Evolutionary conservation across 2,113 vertebrate species (phyloP).

Genomic region (Helogale parvula): DNA sequence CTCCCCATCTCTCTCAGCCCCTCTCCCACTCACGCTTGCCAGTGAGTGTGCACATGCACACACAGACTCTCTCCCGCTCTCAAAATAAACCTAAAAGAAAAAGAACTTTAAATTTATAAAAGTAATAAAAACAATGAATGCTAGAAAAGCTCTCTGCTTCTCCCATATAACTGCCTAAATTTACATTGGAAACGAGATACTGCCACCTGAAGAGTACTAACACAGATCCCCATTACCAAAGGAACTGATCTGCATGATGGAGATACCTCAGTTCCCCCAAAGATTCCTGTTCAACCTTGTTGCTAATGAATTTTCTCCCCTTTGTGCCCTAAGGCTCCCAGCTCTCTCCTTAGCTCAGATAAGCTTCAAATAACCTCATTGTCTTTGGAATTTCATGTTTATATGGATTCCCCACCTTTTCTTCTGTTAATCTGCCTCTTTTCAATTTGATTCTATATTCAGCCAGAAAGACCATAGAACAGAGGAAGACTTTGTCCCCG

Average conservation of each 20-base stretch:
- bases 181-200: background rate
- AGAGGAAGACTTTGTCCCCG: background rate
- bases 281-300: background rate
- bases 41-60: no score
- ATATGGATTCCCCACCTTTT: background rate
- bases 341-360: background rate
- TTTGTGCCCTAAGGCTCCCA: background rate
- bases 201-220: background rate
- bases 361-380: background rate
- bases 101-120: no score
- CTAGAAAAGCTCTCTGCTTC: background rate
- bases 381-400: background rate
- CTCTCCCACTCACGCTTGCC: no score
- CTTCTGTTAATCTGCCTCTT: background rate
- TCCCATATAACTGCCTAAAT: background rate
- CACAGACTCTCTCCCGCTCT: no score
- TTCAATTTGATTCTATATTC: background rate
- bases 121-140: background rate
- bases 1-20: no score
- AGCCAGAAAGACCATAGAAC: background rate
- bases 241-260: background rate
- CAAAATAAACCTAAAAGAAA: no score
- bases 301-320: background rate
- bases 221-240: background rate
- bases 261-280: background rate